Conservation (phyloP, 2,113 vertebrate genomes). For the Elachura formosa region DNA sequence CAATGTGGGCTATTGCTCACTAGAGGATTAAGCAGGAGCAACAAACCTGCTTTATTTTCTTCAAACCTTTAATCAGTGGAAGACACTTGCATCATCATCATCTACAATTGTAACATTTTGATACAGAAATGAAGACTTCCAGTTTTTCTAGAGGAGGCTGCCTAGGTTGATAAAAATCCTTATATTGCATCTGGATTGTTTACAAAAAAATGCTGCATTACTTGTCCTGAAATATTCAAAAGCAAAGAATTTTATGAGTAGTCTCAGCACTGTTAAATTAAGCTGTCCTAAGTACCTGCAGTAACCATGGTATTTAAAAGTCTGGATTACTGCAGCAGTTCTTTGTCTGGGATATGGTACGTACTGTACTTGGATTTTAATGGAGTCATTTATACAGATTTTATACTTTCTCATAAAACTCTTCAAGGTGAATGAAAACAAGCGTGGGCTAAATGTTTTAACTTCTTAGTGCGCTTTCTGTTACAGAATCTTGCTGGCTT, state of each 20-base stretch:
- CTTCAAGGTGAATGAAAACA: constrained; percentile 40
- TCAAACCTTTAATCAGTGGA: background rate
- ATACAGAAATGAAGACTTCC: background rate
- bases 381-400: constrained; percentile 6
- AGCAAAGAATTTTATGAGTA: background rate
- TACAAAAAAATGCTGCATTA: background rate
- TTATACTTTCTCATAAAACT: constrained; percentile 42
- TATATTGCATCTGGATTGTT: background rate
- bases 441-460: constrained; percentile 24
- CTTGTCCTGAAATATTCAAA: background rate
- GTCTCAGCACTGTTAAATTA: constrained; percentile 18
- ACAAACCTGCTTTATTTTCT: constrained; percentile 35
- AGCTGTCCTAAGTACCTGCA: constrained; percentile 18
- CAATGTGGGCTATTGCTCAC: constrained; percentile 28
- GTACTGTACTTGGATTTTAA: constrained; percentile 38
- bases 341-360: constrained; percentile 32
- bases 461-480: constrained; percentile 27
- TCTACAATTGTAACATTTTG: background rate
- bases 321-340: constrained; percentile 7
- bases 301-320: constrained; percentile 43
- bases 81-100: constrained; percentile 16
- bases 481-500: background rate
- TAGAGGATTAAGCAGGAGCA: constrained; percentile 45
- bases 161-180: background rate
- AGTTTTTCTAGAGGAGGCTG: background rate